Conservation (phyloP, 2,888 invertebrate genomes). For the Ochropleura leucogaster region DNA sequence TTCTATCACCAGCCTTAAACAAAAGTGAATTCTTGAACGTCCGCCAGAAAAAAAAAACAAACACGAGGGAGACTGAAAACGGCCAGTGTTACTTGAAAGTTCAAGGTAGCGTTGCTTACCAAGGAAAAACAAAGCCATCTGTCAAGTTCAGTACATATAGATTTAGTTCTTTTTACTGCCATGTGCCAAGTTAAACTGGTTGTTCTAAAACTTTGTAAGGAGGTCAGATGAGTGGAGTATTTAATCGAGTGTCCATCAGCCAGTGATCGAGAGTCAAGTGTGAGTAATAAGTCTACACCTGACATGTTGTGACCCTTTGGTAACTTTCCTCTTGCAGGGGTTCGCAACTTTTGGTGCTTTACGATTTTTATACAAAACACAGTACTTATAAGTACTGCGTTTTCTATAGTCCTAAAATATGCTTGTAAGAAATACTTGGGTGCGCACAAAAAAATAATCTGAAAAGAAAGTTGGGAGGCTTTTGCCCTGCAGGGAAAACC, state of each 20-base stretch:
- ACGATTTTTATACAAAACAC: not conserved
- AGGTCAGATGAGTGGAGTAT: conserved; percentile 39
- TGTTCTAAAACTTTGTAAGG: conserved; percentile 31
- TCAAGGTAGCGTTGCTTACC: not conserved
- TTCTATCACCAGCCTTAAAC: conserved; percentile 33
- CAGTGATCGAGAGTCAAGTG: conserved; percentile 44
- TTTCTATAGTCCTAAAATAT: not conserved
- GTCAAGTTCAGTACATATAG: not conserved
- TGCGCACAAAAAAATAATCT: too few species aligned
- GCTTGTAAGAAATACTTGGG: too few species aligned
- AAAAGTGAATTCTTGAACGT: conserved; percentile 50
- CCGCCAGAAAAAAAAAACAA: conserved; percentile 48
- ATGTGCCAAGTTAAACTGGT: conserved; percentile 3
- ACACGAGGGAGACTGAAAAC: not conserved
- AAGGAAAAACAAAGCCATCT: not conserved
- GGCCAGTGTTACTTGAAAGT: conserved; percentile 27
- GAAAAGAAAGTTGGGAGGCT: too few species aligned
- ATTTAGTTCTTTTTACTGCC: not conserved
- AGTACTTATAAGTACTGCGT: too few species aligned
- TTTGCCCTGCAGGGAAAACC: too few species aligned
- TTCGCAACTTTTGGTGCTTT: conserved; percentile 30
- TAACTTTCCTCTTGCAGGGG: conserved; percentile 56
- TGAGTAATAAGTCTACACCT: conserved; percentile 46
- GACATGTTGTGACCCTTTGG: conserved; percentile 42
- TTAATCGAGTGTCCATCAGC: conserved; percentile 26